Conservation (phyloP, 2,888 invertebrate species). For the Pecten maximus region DNA sequence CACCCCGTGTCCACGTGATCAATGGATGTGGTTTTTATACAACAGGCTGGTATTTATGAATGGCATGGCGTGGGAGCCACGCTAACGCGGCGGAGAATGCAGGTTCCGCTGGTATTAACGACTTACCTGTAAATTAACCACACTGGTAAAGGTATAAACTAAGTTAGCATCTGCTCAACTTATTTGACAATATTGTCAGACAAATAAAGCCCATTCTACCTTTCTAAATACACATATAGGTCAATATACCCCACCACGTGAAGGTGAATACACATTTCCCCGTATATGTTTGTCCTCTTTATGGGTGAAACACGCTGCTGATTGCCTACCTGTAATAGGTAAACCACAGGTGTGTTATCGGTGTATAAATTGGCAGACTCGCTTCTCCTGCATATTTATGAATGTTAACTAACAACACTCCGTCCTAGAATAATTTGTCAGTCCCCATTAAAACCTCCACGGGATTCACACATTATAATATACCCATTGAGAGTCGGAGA, state of each 20-base stretch:
- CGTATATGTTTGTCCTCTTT: neutral
- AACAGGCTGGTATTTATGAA: neutral
- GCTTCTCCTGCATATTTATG: neutral
- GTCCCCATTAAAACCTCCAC: neutral
- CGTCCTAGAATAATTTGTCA: neutral
- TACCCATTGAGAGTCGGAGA: neutral
- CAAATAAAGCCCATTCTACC: neutral
- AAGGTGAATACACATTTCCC: neutral
- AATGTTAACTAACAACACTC: neutral
- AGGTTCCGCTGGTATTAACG: neutral
- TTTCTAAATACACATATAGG: neutral
- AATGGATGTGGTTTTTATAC: neutral
- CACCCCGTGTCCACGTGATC: neutral
- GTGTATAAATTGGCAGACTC: neutral
- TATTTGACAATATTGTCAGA: neutral
- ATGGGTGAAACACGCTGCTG: neutral
- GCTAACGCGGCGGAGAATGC: neutral
- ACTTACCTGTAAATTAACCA: neutral
- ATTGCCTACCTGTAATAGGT: neutral
- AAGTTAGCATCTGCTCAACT: neutral
- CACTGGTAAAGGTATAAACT: neutral
- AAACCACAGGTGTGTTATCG: neutral
- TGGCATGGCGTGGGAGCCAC: neutral
- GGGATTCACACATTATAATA: neutral
- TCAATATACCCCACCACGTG: neutral